Evolutionary conservation across 1,140 invertebrate genomes (phyloP).

Genomic region (Contarinia nasturtii): DNA sequence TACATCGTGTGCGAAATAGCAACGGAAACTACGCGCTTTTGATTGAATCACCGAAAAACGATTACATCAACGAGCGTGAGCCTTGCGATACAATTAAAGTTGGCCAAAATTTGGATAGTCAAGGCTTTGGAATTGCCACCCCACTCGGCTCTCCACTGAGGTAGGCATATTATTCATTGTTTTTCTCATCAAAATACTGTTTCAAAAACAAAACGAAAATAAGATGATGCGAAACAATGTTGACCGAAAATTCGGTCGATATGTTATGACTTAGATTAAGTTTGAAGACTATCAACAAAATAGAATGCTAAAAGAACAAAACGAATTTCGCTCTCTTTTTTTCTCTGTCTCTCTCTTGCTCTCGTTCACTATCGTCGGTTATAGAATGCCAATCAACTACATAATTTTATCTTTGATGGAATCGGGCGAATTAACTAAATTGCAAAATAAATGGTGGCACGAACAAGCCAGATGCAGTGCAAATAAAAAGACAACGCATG

Average conservation of each 20-base stretch:
- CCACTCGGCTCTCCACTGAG: slow-evolving; percentile 74
- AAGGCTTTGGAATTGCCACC: slow-evolving; percentile 87
- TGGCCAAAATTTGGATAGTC: slow-evolving; percentile 75
- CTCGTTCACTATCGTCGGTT: too few species aligned
- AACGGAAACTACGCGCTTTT: slow-evolving; percentile 89
- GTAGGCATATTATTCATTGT: slow-evolving; percentile 28
- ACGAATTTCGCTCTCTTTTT: too few species aligned
- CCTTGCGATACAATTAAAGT: slow-evolving; percentile 95
- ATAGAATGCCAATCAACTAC: slow-evolving; percentile 73
- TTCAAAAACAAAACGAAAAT: too few species aligned
- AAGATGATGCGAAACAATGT: too few species aligned
- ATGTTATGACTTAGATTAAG: too few species aligned
- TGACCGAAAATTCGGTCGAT: too few species aligned
- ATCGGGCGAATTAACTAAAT: slow-evolving; percentile 72
- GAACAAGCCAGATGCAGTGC: slow-evolving; percentile 63
- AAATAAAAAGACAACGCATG: slow-evolving; percentile 41
- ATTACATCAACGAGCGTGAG: slow-evolving; percentile 79
- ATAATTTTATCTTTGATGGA: slow-evolving; percentile 85
- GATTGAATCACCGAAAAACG: slow-evolving; percentile 85
- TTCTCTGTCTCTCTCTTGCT: too few species aligned
- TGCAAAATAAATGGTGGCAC: slow-evolving; percentile 90
- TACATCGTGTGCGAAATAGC: slow-evolving; percentile 55
- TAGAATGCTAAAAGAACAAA: too few species aligned
- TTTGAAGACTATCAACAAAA: too few species aligned
- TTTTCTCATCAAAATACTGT: too few species aligned